These are phyloP conservation scores for Eucriotettix oculatus DNA, from an alignment of 2,888 invertebrate species.

Conservation along the genomic window DNA sequence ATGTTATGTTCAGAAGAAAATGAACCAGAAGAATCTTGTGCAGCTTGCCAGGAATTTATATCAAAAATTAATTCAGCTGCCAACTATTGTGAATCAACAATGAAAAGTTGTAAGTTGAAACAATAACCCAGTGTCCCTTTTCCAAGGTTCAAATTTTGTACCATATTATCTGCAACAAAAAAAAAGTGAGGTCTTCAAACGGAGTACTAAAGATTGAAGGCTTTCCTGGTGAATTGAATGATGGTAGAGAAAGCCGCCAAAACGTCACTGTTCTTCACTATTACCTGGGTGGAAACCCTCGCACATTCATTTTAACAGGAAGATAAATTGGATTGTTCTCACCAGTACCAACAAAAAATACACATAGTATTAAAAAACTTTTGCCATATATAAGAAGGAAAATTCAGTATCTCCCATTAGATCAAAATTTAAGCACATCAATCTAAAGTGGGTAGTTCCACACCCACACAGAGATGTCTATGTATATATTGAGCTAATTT, in stretches of 20 bases:
- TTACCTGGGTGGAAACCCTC: background rate
- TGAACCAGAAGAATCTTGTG: background rate
- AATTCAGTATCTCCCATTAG: constrained; percentile 3
- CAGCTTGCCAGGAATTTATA: constrained; percentile 1
- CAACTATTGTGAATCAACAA: no score
- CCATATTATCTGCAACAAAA: constrained; percentile 5
- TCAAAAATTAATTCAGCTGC: no score
- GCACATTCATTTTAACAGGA: background rate
- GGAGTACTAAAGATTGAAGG: background rate
- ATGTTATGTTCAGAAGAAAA: background rate
- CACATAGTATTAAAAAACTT: constrained; percentile 4
- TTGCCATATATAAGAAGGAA: constrained; percentile 1
- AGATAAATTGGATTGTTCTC: background rate
- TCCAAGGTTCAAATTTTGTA: constrained; percentile 3
- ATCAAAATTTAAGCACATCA: constrained; percentile 6
- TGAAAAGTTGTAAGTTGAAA: no score
- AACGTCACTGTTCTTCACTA: no score
- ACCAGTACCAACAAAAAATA: constrained; percentile 6
- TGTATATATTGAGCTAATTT: constrained; percentile 9
- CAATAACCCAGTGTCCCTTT: no score
- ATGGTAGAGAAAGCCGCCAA: no score
- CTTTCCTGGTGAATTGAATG: background rate
- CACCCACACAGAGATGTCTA: no score
- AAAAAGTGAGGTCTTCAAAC: background rate
- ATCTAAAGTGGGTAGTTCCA: constrained; percentile 1